These are phyloP conservation scores for Microctenopoma steveboyesi DNA, from an alignment of 2,797 vertebrate species.

Conservation along the genomic window DNA sequence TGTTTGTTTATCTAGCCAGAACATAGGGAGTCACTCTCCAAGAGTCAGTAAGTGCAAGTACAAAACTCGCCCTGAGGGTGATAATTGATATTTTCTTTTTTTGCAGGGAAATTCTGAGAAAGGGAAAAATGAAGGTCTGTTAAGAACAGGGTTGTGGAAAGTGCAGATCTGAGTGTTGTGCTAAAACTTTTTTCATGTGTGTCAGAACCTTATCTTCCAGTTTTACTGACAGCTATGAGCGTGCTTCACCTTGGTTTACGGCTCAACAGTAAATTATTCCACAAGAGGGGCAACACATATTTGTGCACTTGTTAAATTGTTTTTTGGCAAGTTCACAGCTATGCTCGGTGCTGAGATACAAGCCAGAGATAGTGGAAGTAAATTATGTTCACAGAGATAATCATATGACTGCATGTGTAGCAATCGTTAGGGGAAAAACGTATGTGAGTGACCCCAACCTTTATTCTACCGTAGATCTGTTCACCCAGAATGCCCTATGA, in stretches of 20 bases:
- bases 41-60: conserved; percentile 74
- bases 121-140: conserved; percentile 18
- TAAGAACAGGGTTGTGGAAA: conserved; percentile 25
- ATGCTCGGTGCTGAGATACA: conserved; percentile 49
- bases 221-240: conserved; percentile 65
- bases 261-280: conserved; percentile 69
- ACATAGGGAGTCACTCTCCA: conserved; percentile 69
- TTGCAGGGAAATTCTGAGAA: conserved; percentile 68
- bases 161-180: conserved; percentile 42
- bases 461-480: conserved; percentile 11
- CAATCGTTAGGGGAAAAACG: conserved; percentile 5
- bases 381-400: conserved; percentile 48
- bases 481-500: not conserved
- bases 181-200: conserved; percentile 53
- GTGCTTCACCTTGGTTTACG: conserved; percentile 66
- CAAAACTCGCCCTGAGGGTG: conserved; percentile 76
- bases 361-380: conserved; percentile 55
- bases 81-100: conserved; percentile 74
- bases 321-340: conserved; percentile 70
- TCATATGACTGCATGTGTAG: conserved; percentile 13
- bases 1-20: conserved; percentile 74
- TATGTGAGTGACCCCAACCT: conserved; percentile 8
- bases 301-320: conserved; percentile 68
- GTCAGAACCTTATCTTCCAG: conserved; percentile 68
- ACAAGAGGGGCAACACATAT: conserved; percentile 65